Base-by-base conservation (phyloP, 2,888 invertebrate species). In the Acanthococcus lagerstroemiae region DNA sequence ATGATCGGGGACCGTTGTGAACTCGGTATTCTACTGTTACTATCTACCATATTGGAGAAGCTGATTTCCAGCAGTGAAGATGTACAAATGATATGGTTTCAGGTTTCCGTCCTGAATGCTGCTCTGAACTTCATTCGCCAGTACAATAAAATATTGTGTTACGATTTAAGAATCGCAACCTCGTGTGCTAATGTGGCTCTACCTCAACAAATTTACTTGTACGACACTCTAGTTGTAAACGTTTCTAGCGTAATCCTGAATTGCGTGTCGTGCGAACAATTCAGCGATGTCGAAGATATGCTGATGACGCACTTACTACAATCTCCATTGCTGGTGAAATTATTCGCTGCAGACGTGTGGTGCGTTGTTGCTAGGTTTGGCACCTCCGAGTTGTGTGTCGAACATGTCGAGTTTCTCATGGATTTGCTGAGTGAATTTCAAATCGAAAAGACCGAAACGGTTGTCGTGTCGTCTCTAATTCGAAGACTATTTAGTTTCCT, bases 341-440 rank as follows among this genome's bases (percentile, higher is more conserved):
- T 54, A 5, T 63, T 63, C n/a, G n/a, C 44, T 27, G 15, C 48
- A 37, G 63, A 63, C 24, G 19, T 63, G 15, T 63, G 63, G 63
- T 63, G 63, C 21, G 44, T 63, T 25, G 15, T 63, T 24, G 54
- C 52, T 17, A 30, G 63, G 15, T 63, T 54, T 27, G 63, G 54
- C 2, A 63, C 22, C 15, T 45, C 63, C n/a, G 63, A 63, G 9
- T 30, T 63, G n/a, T 63, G 63, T n/a, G 24, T 44, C 52, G 24
- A 44, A 12, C 63, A 63, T 44, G 25, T 37, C 3, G 22, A 17
- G 21, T 52, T 24, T 27, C 24, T 63, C 15, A 3, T 63, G 5
- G n/a, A 37, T 0, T 7, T 63, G 17, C 37, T 37, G 5, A 22
- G 24, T 15, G n/a, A 26, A 25, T 1, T 26, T 17, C 52, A 63